A percentile compares a stretch with the other conserved stretches of the same genome.
These are phyloP conservation scores for Melanogrammus aeglefinus DNA, from an alignment of 2,797 vertebrate genomes.

Conservation along the genomic window DNA sequence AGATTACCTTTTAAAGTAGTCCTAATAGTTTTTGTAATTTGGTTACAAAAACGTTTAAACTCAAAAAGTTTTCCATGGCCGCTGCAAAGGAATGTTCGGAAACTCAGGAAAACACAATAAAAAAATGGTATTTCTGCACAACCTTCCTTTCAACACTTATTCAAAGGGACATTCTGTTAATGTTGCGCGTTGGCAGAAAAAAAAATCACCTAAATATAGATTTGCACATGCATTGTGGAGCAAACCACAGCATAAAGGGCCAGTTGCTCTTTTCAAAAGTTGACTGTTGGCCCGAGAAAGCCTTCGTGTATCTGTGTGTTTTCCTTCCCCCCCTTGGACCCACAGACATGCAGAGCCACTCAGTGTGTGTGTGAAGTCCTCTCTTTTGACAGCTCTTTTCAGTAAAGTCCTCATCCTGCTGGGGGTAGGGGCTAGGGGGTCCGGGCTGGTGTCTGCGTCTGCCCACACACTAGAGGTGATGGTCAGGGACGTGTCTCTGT, in stretches of 20 bases:
- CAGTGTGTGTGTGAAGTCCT: background rate
- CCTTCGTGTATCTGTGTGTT: background rate
- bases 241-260: background rate
- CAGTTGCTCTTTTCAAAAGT: conserved; percentile 1
- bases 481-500: conserved; percentile 34
- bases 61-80: background rate
- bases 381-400: conserved; percentile 21
- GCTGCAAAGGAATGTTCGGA: background rate
- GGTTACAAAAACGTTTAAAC: background rate
- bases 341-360: background rate
- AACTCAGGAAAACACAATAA: background rate
- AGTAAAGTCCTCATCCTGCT: conserved; percentile 29
- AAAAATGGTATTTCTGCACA: background rate
- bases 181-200: too few species aligned
- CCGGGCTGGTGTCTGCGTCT: conserved; percentile 23
- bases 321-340: background rate
- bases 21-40: background rate
- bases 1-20: background rate
- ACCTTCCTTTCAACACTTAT: background rate
- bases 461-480: conserved; percentile 39
- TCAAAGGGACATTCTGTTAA: background rate
- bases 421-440: conserved; percentile 31
- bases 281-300: background rate
- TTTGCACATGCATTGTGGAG: background rate
- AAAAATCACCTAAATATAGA: background rate